These are phyloP conservation scores for Choreutis nemorana DNA, from an alignment of 2,888 invertebrate genomes.

Conservation along the genomic window DNA sequence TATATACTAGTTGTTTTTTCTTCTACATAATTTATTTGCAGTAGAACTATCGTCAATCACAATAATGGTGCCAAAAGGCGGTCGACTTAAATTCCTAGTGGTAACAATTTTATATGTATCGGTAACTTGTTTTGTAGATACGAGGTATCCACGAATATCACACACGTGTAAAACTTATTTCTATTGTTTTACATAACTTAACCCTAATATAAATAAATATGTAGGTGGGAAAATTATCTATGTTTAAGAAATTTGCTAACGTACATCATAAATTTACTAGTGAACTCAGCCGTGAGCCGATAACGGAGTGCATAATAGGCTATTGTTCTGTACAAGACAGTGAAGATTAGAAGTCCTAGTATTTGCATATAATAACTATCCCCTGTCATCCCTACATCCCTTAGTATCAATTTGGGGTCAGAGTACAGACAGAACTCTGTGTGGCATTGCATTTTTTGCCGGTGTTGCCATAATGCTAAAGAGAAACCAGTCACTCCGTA, in stretches of 20 bases:
- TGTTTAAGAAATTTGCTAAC: constrained; percentile 62
- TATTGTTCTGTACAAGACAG: constrained; percentile 56
- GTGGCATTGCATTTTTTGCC: constrained; percentile 68
- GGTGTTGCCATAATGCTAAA: constrained; percentile 66
- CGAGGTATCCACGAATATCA: no score
- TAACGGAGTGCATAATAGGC: constrained; percentile 68
- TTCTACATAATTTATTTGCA: no score
- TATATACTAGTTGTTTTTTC: no score
- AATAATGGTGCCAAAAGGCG: no score
- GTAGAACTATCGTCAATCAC: no score
- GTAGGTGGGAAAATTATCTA: no score
- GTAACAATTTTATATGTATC: no score
- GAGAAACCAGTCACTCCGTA: constrained; percentile 72
- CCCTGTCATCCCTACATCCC: constrained; percentile 69
- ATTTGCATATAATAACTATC: constrained; percentile 63
- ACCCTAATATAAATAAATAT: background rate
- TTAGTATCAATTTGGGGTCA: constrained; percentile 66
- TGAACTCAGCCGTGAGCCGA: constrained; percentile 62
- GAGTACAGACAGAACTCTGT: constrained; percentile 65
- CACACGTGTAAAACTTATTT: no score
- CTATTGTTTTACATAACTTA: no score
- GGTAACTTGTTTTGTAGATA: no score
- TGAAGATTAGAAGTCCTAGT: constrained; percentile 61
- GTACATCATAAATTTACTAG: constrained; percentile 61
- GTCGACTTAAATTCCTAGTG: no score